Conservation (phyloP, 2,113 vertebrate species). For the Cardinalis cardinalis region DNA sequence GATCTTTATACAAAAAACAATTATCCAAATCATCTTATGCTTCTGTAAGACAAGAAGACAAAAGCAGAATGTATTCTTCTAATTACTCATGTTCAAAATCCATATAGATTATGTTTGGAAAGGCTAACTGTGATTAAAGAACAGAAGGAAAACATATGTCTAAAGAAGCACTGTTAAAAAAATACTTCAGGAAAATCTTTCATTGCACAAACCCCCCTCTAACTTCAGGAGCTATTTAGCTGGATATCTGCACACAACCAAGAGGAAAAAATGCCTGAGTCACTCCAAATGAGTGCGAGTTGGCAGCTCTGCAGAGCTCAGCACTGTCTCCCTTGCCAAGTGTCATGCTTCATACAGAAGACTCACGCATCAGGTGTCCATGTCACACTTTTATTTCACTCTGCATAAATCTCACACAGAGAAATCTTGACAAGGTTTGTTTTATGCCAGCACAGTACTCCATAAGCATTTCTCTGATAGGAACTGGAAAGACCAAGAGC, state of each 20-base stretch:
- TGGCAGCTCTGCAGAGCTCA: slow-evolving; percentile 65
- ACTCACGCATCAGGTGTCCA: slow-evolving; percentile 60
- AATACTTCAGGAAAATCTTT: slow-evolving; percentile 16
- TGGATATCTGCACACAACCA: slow-evolving; percentile 29
- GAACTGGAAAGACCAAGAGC: slow-evolving; percentile 38
- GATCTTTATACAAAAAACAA: neutral
- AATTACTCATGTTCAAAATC: slow-evolving; percentile 43
- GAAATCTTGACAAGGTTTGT: slow-evolving; percentile 63
- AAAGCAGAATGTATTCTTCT: neutral
- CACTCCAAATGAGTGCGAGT: slow-evolving; percentile 53
- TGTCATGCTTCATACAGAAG: slow-evolving; percentile 63
- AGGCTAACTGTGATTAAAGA: slow-evolving; percentile 57
- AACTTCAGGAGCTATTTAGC: slow-evolving; percentile 38
- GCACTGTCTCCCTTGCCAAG: slow-evolving; percentile 51
- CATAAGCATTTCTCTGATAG: slow-evolving; percentile 54
- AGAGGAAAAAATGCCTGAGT: slow-evolving; percentile 58
- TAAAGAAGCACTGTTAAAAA: slow-evolving; percentile 35
- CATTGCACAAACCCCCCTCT: neutral
- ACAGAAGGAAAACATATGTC: slow-evolving; percentile 63
- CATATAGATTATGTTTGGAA: slow-evolving; percentile 55
- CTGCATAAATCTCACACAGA: slow-evolving; percentile 66
- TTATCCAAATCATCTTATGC: neutral
- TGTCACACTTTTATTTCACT: slow-evolving; percentile 63
- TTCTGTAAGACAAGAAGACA: neutral
- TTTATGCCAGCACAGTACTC: slow-evolving; percentile 56